Conservation (phyloP, 2,888 invertebrate genomes). For the Orthonevra nobilis region DNA sequence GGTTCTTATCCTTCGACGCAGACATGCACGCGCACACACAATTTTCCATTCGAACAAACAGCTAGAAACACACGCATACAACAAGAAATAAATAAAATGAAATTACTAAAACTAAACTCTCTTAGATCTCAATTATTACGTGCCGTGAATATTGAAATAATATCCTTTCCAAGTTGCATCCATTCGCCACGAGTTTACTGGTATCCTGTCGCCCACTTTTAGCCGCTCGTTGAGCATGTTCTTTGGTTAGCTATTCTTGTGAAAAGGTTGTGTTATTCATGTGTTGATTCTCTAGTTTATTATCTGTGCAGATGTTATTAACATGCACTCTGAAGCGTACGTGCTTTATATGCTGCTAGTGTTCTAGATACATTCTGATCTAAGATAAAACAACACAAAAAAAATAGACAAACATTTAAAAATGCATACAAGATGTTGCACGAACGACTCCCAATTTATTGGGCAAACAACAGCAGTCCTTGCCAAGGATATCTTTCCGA, state of each 20-base stretch:
- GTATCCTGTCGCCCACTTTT: neutral
- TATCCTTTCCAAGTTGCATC: slow-evolving; percentile 50
- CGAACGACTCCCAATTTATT: slow-evolving; percentile 48
- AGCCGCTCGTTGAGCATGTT: slow-evolving; percentile 19
- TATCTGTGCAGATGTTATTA: slow-evolving; percentile 61
- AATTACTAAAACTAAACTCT: slow-evolving; percentile 54
- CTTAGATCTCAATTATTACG: slow-evolving; percentile 67
- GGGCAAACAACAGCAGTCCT: slow-evolving; percentile 19
- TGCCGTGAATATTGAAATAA: slow-evolving; percentile 54
- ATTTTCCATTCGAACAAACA: slow-evolving; percentile 52
- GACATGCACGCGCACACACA: slow-evolving; percentile 31
- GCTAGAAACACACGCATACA: neutral
- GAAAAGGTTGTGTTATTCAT: slow-evolving; percentile 53
- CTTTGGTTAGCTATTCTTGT: slow-evolving; percentile 17
- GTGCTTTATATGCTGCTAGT: slow-evolving; percentile 6
- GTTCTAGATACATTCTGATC: slow-evolving; percentile 37
- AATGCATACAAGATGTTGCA: slow-evolving; percentile 41
- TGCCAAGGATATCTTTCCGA: slow-evolving; percentile 34
- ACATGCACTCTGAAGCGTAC: slow-evolving; percentile 52
- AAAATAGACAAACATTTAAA: slow-evolving; percentile 7
- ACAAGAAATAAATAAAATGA: slow-evolving; percentile 18
- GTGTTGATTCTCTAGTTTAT: slow-evolving; percentile 63
- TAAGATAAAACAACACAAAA: slow-evolving; percentile 6
- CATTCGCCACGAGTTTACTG: too few relatives aligned
- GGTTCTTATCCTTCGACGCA: slow-evolving; percentile 11